A percentile compares a stretch with the other conserved stretches of the same genome.
Evolutionary conservation across 2,888 invertebrate species (phyloP).

Genomic region (Bruchidius siliquastri): DNA sequence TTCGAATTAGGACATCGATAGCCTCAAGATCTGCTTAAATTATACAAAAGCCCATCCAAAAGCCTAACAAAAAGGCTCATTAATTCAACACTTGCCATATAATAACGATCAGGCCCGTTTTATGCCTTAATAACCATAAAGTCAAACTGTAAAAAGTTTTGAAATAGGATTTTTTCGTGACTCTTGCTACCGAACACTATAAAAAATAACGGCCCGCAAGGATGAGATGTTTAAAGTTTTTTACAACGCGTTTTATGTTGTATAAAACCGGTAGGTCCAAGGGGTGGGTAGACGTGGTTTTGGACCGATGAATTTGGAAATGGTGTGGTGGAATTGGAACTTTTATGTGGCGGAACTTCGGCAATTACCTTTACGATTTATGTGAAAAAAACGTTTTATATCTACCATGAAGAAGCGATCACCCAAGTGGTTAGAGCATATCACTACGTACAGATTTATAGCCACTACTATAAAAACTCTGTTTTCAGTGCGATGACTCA

Average conservation of each 20-base stretch:
- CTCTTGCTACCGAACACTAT: background rate
- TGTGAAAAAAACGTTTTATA: background rate
- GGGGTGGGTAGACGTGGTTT: background rate
- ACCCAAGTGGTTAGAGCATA: background rate
- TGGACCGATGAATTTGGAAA: background rate
- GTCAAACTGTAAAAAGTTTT: background rate
- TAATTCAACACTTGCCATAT: background rate
- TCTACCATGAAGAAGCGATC: background rate
- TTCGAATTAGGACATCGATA: background rate
- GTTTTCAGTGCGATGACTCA: too few species aligned
- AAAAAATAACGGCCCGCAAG: background rate
- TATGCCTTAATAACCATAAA: background rate
- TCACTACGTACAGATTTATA: too few species aligned
- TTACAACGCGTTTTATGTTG: background rate
- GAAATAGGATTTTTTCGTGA: background rate
- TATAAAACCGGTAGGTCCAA: background rate
- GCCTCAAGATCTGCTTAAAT: background rate
- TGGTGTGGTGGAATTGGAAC: background rate
- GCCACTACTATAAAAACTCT: too few species aligned
- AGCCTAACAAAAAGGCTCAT: background rate
- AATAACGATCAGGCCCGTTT: background rate
- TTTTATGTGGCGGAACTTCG: background rate
- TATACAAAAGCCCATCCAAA: background rate
- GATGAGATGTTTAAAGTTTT: background rate
- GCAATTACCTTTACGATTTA: background rate